phyloP scores from a whole-genome alignment of 2,888 invertebrate species.

The Blera fallax region DNA sequence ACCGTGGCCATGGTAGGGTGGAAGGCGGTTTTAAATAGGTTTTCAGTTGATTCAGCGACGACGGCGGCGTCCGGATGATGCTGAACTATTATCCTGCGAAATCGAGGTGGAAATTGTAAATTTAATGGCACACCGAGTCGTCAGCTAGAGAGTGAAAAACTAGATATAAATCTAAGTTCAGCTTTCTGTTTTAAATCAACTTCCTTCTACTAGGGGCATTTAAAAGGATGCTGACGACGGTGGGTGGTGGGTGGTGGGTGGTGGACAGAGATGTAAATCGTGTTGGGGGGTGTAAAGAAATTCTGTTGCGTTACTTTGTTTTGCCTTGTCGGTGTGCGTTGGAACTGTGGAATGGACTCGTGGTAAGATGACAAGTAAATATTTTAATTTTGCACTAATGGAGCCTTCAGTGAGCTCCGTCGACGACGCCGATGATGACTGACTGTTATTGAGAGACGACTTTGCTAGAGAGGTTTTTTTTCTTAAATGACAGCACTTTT shows the following conservation, averaged over 20 bases:
- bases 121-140: constrained; percentile 61
- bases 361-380: constrained; percentile 67
- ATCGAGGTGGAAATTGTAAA: constrained; percentile 69
- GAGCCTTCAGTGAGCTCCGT: constrained; percentile 41
- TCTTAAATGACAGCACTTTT: constrained; percentile 21
- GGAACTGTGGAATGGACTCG: constrained; percentile 13
- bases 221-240: constrained; percentile 25
- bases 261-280: constrained; percentile 1
- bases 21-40: constrained; percentile 66
- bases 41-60: constrained; percentile 64
- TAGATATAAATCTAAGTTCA: constrained; percentile 68
- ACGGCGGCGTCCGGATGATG: constrained; percentile 29
- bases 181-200: constrained; percentile 61
- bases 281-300: background rate
- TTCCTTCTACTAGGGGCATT: constrained; percentile 23
- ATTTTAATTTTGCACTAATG: constrained; percentile 71
- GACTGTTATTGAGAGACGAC: constrained; percentile 47
- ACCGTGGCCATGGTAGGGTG: constrained; percentile 53
- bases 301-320: constrained; percentile 1
- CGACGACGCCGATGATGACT: constrained; percentile 46
- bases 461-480: constrained; percentile 6
- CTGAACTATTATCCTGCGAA: constrained; percentile 61
- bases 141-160: constrained; percentile 45
- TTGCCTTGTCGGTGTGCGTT: constrained; percentile 5
- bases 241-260: background rate